Base-by-base conservation (phyloP, 2,888 invertebrate genomes). In the Yponomeuta cagnagella region DNA sequence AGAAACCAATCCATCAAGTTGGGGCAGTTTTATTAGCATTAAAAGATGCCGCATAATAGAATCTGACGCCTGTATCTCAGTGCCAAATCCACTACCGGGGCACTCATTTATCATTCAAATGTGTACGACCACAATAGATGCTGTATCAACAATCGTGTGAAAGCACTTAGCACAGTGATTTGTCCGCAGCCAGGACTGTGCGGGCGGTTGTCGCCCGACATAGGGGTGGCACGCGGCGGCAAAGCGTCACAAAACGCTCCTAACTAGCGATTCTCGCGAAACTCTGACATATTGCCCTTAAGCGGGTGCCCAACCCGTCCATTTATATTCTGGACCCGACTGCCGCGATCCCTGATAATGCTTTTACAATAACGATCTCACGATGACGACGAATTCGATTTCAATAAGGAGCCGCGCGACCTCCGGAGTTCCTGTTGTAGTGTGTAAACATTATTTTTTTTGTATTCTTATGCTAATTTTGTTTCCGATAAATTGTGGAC, bases 331-430 rank as follows among this genome's bases (percentile, higher is more conserved):
- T 78, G 77, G 73, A 71, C 81, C 76, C 82, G 83, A 81, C 80
- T 81, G 79, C 30, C 77, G 75, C 81, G 87, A 87, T 87, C 85
- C 81, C 77, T 85, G 88, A 88, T 90, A 88, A 90, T 86, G 88
- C 87, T 82, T 89, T 88, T 88, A 88, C 89, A 89, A 88, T 88
- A 89, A 87, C 86, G 86, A 85, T 82, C 84, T 80, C 77, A 79
- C 82, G 80, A 85, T 84, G 84, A 84, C 83, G 80, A 82, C 80
- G 82, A 83, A 89, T 87, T 87, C 83, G 80, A 83, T 87, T 84
- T 82, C 84, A 84, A 87, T 85, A 82, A 78, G 77, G 76, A 76
- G 78, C 76, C 77, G 71, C 74, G 10, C 33, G n/a, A 10, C 37
- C 33, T 31, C 15, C n/a, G 30, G 37, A 12, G 12, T 10, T 43